Evolutionary conservation across 2,113 vertebrate species (phyloP).

Genomic region (Nannospalax galili): DNA sequence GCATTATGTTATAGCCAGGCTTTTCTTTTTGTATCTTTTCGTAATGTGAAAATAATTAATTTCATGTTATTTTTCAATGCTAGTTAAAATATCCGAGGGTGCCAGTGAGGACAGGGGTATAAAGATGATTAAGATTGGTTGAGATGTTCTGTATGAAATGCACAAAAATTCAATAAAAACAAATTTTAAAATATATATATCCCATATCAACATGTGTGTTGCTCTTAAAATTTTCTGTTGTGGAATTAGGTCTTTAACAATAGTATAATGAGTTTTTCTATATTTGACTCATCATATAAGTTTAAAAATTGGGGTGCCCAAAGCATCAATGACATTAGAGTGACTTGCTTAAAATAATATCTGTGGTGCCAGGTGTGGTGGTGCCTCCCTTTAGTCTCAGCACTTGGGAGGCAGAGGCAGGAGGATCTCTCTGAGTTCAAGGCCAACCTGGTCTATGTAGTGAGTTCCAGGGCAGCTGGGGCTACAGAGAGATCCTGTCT

Average conservation of each 20-base stretch:
- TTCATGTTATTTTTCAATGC: not conserved
- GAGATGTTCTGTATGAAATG: too few species aligned
- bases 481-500: too few species aligned
- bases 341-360: slow-evolving; percentile 56
- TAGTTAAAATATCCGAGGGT: not conserved
- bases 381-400: too few species aligned
- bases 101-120: too few species aligned
- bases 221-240: not conserved
- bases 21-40: not conserved
- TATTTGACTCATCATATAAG: not conserved
- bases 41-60: not conserved
- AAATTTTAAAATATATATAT: too few species aligned
- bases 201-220: not conserved
- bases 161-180: too few species aligned
- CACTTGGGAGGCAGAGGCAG: too few species aligned
- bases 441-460: too few species aligned
- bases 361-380: too few species aligned
- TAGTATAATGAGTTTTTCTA: not conserved
- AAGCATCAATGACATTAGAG: not conserved
- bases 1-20: not conserved
- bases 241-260: not conserved
- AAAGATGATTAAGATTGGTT: too few species aligned
- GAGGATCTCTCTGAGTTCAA: too few species aligned
- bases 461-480: too few species aligned
- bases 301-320: not conserved